Evolutionary conservation across 2,797 vertebrate species (phyloP).

Genomic region (Spizella passerina): DNA sequence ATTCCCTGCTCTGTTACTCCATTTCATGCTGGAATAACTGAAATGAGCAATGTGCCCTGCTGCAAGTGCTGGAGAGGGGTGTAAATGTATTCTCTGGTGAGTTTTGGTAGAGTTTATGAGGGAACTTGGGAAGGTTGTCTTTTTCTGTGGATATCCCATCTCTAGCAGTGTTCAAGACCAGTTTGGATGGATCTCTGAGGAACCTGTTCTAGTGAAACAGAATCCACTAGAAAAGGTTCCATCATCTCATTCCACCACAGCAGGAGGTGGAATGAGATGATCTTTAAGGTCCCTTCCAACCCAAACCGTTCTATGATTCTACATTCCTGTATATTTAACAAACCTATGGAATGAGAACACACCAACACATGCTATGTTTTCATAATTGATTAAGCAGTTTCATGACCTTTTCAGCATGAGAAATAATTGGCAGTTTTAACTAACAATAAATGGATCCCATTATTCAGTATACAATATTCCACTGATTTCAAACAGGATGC

Average conservation of each 20-base stretch:
- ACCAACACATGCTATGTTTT: not conserved
- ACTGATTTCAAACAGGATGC: conserved; percentile 28
- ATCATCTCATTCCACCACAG: no score
- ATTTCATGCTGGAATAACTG: not conserved
- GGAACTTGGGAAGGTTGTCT: not conserved
- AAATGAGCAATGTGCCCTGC: not conserved
- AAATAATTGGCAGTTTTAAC: conserved; percentile 76
- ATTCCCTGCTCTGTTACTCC: not conserved
- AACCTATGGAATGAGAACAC: not conserved
- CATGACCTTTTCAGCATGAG: conserved; percentile 57
- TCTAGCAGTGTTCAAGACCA: not conserved
- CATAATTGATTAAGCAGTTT: conserved; percentile 65
- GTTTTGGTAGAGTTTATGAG: not conserved
- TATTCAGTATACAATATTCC: conserved; percentile 69
- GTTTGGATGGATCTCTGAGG: not conserved
- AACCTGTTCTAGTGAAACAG: not conserved
- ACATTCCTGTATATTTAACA: not conserved
- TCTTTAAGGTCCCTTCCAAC: not conserved
- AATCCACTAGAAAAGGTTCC: no score
- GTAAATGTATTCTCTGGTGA: not conserved
- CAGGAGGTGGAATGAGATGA: not conserved
- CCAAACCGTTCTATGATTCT: not conserved
- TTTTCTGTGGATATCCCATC: not conserved
- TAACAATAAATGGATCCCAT: conserved; percentile 74
- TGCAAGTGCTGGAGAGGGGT: not conserved